Evolutionary conservation across 1,140 invertebrate species (phyloP).

Genomic region (Proctacanthus coquilletti): DNA sequence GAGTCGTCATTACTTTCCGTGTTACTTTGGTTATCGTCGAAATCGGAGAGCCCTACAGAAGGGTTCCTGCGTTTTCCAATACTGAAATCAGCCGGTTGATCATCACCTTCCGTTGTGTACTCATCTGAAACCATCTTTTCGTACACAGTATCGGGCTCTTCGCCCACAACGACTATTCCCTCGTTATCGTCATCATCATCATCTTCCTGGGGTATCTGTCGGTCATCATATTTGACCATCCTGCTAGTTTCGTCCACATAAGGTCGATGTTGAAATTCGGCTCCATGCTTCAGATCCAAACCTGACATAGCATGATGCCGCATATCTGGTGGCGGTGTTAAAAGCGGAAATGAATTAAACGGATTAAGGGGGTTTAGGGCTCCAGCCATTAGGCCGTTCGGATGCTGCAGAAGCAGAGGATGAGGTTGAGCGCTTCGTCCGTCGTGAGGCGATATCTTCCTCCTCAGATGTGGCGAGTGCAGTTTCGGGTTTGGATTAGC

Average conservation of each 20-base stretch:
- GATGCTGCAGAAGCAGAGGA: conserved; percentile 57
- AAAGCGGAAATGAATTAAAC: conserved; percentile 57
- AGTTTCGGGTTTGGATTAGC: conserved; percentile 98
- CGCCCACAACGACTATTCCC: conserved; percentile 31
- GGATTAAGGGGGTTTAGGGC: conserved; percentile 48
- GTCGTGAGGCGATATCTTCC: conserved; percentile 87
- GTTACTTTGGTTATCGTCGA: conserved; percentile 50
- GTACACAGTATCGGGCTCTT: conserved; percentile 17
- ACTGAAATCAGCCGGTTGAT: conserved; percentile 42
- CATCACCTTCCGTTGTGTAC: conserved; percentile 19
- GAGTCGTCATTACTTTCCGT: conserved; percentile 61
- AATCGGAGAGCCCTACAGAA: conserved; percentile 39
- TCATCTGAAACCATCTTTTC: conserved; percentile 15
- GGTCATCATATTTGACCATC: conserved; percentile 16
- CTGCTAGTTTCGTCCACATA: conserved; percentile 29
- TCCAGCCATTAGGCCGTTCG: conserved; percentile 45
- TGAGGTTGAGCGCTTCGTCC: conserved; percentile 75
- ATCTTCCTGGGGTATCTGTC: conserved; percentile 36
- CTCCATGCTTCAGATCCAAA: conserved; percentile 50
- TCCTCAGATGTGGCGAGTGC: conserved; percentile 81
- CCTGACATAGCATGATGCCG: conserved; percentile 42
- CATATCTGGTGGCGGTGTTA: conserved; percentile 58
- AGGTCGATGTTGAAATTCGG: conserved; percentile 34
- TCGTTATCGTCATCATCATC: conserved; percentile 36
- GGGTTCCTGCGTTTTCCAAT: conserved; percentile 43